Percentiles rank a stretch among this genome's conserved stretches.
Evolutionary conservation across 2,113 vertebrate species (phyloP).

Genomic region (Cariama cristata): DNA sequence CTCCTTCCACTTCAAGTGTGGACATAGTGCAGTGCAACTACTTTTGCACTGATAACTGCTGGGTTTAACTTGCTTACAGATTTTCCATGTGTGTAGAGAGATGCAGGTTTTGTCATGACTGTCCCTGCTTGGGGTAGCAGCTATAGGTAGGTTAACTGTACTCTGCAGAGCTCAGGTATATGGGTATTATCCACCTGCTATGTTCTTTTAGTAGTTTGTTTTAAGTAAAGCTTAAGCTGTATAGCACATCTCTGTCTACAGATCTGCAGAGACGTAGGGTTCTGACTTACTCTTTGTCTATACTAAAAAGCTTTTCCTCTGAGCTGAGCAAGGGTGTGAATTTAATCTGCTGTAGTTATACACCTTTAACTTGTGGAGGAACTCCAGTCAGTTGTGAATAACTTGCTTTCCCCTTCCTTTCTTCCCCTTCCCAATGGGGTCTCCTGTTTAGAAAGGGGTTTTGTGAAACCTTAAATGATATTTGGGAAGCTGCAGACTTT

Average conservation of each 20-base stretch:
- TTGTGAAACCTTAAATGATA: background rate
- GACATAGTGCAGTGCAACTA: background rate
- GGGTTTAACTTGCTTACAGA: background rate
- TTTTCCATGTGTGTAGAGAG: background rate
- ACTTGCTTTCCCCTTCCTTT: background rate
- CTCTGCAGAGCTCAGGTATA: background rate
- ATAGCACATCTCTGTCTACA: background rate
- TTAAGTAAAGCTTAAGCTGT: background rate
- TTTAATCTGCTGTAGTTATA: background rate
- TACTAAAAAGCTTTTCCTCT: background rate
- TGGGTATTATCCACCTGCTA: background rate
- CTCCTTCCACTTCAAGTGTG: background rate
- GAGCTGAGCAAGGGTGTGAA: background rate
- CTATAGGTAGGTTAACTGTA: background rate
- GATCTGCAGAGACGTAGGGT: background rate
- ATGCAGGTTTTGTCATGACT: background rate
- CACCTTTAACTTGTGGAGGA: background rate
- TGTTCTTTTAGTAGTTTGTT: background rate
- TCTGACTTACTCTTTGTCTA: background rate
- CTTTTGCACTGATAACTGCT: background rate
- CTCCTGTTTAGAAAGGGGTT: background rate
- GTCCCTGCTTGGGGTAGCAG: background rate
- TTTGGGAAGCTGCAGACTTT: background rate
- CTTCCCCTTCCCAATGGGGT: background rate
- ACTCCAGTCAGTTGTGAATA: background rate